A percentile compares a stretch with the other conserved stretches of the same genome.
phyloP scores from a whole-genome alignment of 2,888 invertebrate species.

The Pemphredon lugubris region DNA sequence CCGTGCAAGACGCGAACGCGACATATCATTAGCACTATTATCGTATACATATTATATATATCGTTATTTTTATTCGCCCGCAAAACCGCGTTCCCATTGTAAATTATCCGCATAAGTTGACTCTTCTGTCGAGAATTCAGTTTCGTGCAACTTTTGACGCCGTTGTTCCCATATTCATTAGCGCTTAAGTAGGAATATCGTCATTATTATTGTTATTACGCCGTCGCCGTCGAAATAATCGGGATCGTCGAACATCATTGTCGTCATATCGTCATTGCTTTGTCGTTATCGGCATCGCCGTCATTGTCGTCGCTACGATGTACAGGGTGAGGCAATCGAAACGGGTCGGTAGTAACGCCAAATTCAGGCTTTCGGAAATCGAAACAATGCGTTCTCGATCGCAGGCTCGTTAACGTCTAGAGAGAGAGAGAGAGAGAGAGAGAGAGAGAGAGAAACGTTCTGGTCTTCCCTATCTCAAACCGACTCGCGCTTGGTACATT shows the following conservation, averaged over 20 bases:
- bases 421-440: too few species aligned
- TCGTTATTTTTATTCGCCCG: slow-evolving; percentile 15
- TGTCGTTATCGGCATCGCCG: slow-evolving; percentile 9
- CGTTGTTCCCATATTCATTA: slow-evolving; percentile 33
- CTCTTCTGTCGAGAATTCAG: slow-evolving; percentile 4
- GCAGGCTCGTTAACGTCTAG: too few species aligned
- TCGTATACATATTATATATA: slow-evolving; percentile 25
- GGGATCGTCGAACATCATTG: too few species aligned
- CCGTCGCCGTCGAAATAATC: slow-evolving; percentile 11
- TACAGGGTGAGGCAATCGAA: too few species aligned
- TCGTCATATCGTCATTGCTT: slow-evolving; percentile 1
- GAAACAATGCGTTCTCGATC: too few species aligned
- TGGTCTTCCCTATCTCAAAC: too few species aligned
- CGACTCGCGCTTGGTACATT: too few species aligned
- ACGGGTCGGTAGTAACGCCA: too few species aligned
- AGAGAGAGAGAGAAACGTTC: too few species aligned
- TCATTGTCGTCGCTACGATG: slow-evolving; percentile 9
- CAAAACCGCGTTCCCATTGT: not conserved
- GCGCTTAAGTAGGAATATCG: slow-evolving; percentile 39
- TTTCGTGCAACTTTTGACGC: slow-evolving; percentile 15
- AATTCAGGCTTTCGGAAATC: too few species aligned
- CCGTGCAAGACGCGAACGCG: slow-evolving; percentile 37
- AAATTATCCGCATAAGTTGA: slow-evolving; percentile 6
- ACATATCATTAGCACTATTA: slow-evolving; percentile 69
- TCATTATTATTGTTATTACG: slow-evolving; percentile 49